A percentile compares a stretch with the other conserved stretches of the same genome.
Evolutionary conservation across 2,113 vertebrate species (phyloP).

Genomic region (Condylura cristata): DNA sequence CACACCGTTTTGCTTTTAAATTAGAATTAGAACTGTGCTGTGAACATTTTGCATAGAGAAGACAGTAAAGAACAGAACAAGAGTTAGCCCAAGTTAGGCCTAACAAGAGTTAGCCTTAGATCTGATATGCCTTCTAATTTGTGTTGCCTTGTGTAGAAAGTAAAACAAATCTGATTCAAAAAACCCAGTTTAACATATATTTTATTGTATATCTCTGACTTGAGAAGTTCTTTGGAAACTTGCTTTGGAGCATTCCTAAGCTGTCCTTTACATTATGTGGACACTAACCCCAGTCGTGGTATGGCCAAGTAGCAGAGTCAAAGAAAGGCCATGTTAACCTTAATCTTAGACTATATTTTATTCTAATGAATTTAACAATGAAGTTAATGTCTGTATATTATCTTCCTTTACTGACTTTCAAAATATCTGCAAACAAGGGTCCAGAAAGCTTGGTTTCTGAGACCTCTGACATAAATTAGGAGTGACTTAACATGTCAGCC

Average conservation of each 20-base stretch:
- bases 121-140: neutral
- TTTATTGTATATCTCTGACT: neutral
- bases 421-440: neutral
- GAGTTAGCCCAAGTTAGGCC: neutral
- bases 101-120: neutral
- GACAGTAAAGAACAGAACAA: neutral
- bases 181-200: neutral
- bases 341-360: neutral
- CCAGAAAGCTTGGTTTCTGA: neutral
- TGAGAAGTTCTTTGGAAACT: neutral
- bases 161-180: neutral
- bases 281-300: neutral
- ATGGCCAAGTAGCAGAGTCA: neutral
- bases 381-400: neutral
- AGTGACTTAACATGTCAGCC: neutral
- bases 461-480: neutral
- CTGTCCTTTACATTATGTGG: neutral
- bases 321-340: neutral
- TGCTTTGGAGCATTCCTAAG: neutral
- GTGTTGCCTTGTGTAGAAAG: neutral
- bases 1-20: neutral
- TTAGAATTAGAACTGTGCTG: neutral
- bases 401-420: neutral
- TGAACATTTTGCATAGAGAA: neutral
- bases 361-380: neutral